phyloP scores from a whole-genome alignment of 2,113 vertebrate species.

The Mobula birostris region DNA sequence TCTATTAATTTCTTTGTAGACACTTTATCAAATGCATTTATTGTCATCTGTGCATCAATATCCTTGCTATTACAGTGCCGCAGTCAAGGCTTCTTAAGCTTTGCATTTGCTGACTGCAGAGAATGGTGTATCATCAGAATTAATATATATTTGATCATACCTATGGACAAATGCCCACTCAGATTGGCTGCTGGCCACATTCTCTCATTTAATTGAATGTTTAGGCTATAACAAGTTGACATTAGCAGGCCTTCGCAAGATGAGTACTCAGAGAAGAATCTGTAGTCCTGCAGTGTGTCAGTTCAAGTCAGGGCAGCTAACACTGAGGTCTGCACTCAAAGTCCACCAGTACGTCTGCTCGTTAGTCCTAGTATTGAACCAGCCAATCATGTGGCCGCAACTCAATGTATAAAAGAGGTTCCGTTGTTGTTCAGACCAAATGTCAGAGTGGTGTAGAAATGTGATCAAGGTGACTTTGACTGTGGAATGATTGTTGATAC shows the following conservation, averaged over 20 bases:
- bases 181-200: not conserved
- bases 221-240: not conserved
- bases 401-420: no score
- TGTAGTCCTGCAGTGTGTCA: no score
- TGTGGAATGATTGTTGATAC: no score
- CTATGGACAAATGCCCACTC: not conserved
- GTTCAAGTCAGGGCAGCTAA: not conserved
- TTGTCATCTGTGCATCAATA: conserved; percentile 24
- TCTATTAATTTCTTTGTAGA: conserved; percentile 23
- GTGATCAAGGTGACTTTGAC: no score
- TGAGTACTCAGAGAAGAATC: not conserved
- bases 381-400: no score
- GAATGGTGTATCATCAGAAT: conserved; percentile 13
- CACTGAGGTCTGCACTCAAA: not conserved
- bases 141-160: conserved; percentile 20
- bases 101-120: not conserved
- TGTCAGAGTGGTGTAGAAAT: no score
- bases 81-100: not conserved
- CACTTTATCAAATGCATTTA: conserved; percentile 22
- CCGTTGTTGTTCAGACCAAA: no score
- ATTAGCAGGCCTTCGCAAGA: not conserved
- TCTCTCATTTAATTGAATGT: conserved; percentile 20
- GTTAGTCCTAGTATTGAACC: no score
- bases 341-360: no score
- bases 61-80: not conserved